Base-by-base conservation (phyloP, 2,888 invertebrate genomes). In the Stenchaetothrips biformis region DNA sequence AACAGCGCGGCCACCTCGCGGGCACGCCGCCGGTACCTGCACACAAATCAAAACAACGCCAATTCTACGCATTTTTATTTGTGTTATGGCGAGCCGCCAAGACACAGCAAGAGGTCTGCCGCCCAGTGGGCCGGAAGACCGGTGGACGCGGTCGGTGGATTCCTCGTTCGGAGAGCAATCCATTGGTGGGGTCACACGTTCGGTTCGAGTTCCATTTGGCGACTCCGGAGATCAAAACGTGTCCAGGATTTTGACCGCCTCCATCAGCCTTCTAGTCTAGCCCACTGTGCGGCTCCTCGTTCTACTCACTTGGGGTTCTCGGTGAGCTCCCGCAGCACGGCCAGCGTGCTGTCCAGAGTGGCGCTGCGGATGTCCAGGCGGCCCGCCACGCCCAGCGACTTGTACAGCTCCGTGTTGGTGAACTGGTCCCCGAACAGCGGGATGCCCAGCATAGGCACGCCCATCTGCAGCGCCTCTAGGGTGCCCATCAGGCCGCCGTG, bases 401-500 rank as follows among this genome's bases (percentile, higher is more conserved):
- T 21, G 67, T 74, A 74, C 25, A 74, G 67, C 67, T 74, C 90
- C 0, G 91, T 87, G 84, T 93, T 93, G 48, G 86, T 83, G 83
- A 87, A 88, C 86, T 93, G 93, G 86, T 93, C 93, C 3, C 92
- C 92, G 83, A 89, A 92, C 86, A 93, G 90, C 0, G 93, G 93
- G 49, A 92, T 89, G 0, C 90, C 87, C 11, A 93, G 85, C 80
- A 92, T 88, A 0, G 93, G 92, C 11, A 92, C 90, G 7, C 91
- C 92, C 82, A 90, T 90, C 83, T 90, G 89, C 1, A 90, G 89
- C 0, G 92, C 90, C 85, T 94, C 94, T 0, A 92, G 90, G 49
- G 91, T 86, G 80, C 93, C 92, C 83, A 94, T 88, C 84, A 93
- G 90, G 0, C 94, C 94, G 0, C 92, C 93, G 85, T 94, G 94